Evolutionary conservation across 2,888 invertebrate species (phyloP).

Genomic region (Hedya salicella): DNA sequence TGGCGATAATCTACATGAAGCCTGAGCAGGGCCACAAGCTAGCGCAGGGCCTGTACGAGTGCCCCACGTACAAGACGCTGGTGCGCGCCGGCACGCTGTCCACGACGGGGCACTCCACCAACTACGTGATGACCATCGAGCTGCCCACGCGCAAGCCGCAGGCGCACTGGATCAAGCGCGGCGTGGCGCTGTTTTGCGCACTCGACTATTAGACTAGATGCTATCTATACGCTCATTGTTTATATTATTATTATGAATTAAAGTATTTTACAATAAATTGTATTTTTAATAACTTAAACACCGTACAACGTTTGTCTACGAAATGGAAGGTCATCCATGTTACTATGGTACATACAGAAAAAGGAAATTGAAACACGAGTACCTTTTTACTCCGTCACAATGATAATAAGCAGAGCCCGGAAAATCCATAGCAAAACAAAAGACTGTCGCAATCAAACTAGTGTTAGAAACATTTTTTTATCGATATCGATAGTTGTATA

Average conservation of each 20-base stretch:
- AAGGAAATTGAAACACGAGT: no score
- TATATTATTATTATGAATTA: neutral
- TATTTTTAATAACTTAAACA: neutral
- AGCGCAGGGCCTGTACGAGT: slow-evolving; percentile 84
- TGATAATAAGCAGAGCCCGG: no score
- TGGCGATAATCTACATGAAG: slow-evolving; percentile 88
- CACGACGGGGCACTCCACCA: slow-evolving; percentile 93
- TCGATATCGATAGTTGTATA: no score
- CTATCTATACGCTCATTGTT: neutral
- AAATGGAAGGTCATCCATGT: no score
- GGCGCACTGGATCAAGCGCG: slow-evolving; percentile 91
- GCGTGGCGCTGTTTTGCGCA: slow-evolving; percentile 91
- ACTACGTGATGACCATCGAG: slow-evolving; percentile 91
- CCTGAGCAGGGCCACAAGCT: slow-evolving; percentile 87
- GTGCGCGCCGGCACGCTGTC: slow-evolving; percentile 90
- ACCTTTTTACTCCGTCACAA: no score
- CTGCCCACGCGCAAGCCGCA: slow-evolving; percentile 87
- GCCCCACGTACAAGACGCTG: slow-evolving; percentile 92
- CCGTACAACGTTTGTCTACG: no score
- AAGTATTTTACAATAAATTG: neutral
- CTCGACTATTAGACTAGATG: slow-evolving; percentile 75
- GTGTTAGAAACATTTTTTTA: no score
- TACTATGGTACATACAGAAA: no score
- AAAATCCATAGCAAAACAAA: no score
- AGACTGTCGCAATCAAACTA: no score